Percentiles rank a stretch among this genome's conserved stretches.
Evolutionary conservation across 2,113 vertebrate species (phyloP).

Genomic region (Coracopsis vasa): DNA sequence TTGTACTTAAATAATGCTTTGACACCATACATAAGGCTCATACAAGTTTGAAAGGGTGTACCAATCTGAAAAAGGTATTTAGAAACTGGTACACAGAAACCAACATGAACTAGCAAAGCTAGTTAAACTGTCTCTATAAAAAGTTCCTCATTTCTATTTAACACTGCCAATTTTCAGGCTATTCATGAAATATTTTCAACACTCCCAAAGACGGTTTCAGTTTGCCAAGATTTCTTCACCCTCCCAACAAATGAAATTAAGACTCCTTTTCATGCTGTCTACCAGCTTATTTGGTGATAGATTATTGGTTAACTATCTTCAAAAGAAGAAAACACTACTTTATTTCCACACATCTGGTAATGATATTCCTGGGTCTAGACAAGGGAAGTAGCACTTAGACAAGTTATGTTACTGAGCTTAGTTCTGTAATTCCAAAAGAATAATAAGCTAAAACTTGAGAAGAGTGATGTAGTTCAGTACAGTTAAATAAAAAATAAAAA

Average conservation of each 20-base stretch:
- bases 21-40: background rate
- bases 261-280: background rate
- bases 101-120: background rate
- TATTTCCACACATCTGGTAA: background rate
- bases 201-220: background rate
- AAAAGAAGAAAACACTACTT: conserved; percentile 5
- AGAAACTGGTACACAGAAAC: background rate
- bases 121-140: background rate
- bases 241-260: background rate
- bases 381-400: background rate
- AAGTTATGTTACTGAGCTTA: background rate
- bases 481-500: background rate
- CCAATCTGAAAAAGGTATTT: background rate
- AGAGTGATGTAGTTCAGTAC: background rate
- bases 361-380: background rate
- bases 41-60: background rate
- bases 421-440: background rate
- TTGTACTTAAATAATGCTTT: background rate
- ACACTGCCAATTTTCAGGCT: background rate
- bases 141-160: background rate
- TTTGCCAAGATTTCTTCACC: background rate
- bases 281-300: background rate
- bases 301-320: background rate
- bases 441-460: background rate
- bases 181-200: conserved; percentile 5